Percentiles rank a stretch among this genome's conserved stretches.
Conservation (phyloP, 2,888 invertebrate genomes). For the Dicycla oo region DNA sequence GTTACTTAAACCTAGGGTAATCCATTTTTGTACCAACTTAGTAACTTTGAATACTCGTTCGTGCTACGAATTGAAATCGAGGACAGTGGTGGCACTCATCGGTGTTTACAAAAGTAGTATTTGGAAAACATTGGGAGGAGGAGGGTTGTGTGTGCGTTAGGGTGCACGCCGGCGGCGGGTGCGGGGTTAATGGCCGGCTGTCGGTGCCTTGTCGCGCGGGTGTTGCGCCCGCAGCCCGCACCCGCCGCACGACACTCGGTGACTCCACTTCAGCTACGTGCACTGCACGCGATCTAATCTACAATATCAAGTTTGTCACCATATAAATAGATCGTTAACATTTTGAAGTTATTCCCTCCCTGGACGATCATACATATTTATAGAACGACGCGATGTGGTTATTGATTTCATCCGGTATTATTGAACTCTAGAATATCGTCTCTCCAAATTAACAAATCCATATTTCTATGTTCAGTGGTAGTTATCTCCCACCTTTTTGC, state of each 20-base stretch:
- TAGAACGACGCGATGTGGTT: constrained; percentile 44
- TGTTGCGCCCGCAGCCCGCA: constrained; percentile 59
- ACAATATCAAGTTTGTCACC: constrained; percentile 50
- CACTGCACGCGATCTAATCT: constrained; percentile 61
- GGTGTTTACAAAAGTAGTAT: constrained; percentile 53
- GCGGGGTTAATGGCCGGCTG: constrained; percentile 78
- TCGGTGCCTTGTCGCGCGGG: constrained; percentile 70
- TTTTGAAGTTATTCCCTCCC: constrained; percentile 43
- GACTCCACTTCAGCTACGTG: constrained; percentile 55
- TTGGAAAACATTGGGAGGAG: constrained; percentile 37
- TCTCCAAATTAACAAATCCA: constrained; percentile 53
- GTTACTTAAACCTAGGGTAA: constrained; percentile 23
- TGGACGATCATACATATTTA: constrained; percentile 50
- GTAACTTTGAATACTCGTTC: not conserved
- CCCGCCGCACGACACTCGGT: constrained; percentile 31
- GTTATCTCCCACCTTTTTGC: constrained; percentile 36
- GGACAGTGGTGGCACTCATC: constrained; percentile 19
- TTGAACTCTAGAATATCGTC: constrained; percentile 70
- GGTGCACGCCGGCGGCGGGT: constrained; percentile 68
- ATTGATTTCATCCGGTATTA: constrained; percentile 70
- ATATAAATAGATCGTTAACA: constrained; percentile 55
- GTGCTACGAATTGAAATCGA: constrained; percentile 13
- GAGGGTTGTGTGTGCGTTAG: constrained; percentile 69
- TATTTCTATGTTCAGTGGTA: constrained; percentile 38
- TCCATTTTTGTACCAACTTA: constrained; percentile 12